Evolutionary conservation across 2,888 invertebrate species (phyloP), one percentile per base, ranked within the genome.

Genomic region (Rhaphigaster nebulosa): DNA sequence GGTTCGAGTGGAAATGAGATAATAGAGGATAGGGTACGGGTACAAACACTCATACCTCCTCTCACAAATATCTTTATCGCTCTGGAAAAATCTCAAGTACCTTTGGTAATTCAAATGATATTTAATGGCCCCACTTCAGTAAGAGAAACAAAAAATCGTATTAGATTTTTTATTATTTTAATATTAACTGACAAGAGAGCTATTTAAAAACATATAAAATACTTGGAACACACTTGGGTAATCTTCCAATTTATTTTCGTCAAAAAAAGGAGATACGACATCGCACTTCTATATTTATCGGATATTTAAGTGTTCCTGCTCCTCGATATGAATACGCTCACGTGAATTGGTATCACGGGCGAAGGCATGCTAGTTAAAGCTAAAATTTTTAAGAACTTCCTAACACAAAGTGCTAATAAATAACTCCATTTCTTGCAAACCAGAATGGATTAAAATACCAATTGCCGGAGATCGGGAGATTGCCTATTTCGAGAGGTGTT

Each of bases 11-110:
- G 70, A 34, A 8, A 76, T 3, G 34, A 76, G 70, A 76, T 76
- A 76, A 76, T 29, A 76, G 2, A n/a, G 70, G 13, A 34, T 70
- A 70, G 4, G 70, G 80, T n/a, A n/a, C n/a, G n/a, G n/a, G n/a
- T 23, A 45, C 80, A 80, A 80, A 84, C 84, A 84, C 84, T 84
- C 45, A 1, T 50, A 45, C 13, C 45, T 84, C 38, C n/a, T 15
- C 84, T 41, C 23, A 84, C 45, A 84, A 84, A 84, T 45, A 84
- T 18, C n/a, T 45, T 84, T 84, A 84, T 84, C 84, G 0, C 15
- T 45, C 84, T 84, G 84, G 84, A 84, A 84, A 84, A 84, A 45
- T 84, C 84, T 84, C 4, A 84, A 84, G 84, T 45, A 23, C 45
- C 84, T 76, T 76, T 20, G 34, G 38, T 23, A 76, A 76, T 70